These are phyloP conservation scores for Holothuria glaberrima DNA, from an alignment of 35 echinoderm and acorn worm species.

Conservation along the genomic window DNA sequence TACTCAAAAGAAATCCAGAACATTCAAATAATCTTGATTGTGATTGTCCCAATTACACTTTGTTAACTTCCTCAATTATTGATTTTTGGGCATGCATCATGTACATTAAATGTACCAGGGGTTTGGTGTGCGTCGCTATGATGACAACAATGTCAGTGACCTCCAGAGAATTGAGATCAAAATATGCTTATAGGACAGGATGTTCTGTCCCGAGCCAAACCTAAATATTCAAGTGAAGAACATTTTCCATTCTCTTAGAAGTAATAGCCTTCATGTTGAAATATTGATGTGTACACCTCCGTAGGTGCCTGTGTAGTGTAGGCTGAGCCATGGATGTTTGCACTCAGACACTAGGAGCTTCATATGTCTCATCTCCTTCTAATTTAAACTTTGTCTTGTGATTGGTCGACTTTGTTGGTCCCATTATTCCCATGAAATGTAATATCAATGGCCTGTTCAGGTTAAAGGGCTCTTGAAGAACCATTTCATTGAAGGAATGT, in stretches of 20 bases:
- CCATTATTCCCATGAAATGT: too few species aligned
- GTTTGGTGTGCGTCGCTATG: background rate
- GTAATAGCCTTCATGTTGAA: too few species aligned
- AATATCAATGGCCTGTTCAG: too few species aligned
- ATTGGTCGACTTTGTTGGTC: too few species aligned
- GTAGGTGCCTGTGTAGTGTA: too few species aligned
- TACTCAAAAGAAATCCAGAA: background rate
- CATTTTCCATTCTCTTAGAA: too few species aligned
- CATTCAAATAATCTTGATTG: background rate
- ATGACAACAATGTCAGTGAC: constrained; percentile 2
- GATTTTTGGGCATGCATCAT: background rate
- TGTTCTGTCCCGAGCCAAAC: background rate
- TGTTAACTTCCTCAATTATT: constrained; percentile 12
- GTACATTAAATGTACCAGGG: background rate
- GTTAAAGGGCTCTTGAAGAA: too few species aligned
- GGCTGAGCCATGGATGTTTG: too few species aligned
- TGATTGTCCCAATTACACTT: constrained; percentile 55
- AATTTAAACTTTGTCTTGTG: background rate
- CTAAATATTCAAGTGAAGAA: background rate
- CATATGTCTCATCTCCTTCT: background rate
- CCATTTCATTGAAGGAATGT: too few species aligned
- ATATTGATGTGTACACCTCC: too few species aligned
- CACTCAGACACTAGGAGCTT: too few species aligned
- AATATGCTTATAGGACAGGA: constrained; percentile 54
- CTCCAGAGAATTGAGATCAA: constrained; percentile 54